Conservation (phyloP, 30 jellyfish, hydroid and myxozoan species). For the Chrysaora quinquecirrha region DNA sequence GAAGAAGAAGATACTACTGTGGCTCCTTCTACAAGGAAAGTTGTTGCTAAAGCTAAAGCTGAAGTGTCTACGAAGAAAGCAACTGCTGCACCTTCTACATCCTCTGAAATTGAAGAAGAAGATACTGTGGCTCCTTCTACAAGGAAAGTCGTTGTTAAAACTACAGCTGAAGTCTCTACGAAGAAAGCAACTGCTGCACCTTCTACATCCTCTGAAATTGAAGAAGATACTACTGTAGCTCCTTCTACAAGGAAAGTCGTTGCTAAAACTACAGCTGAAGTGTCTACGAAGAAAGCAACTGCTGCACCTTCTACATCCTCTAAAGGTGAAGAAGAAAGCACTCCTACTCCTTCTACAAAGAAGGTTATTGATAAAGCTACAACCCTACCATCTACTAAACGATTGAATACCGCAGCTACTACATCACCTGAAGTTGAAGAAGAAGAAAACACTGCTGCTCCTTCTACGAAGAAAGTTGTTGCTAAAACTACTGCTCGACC, state of each 20-base stretch:
- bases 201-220: not conserved
- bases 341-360: not conserved
- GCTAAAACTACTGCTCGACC: not conserved
- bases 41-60: not conserved
- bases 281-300: not conserved
- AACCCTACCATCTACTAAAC: not conserved
- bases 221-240: not conserved
- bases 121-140: not conserved
- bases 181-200: not conserved
- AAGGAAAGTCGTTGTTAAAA: not conserved
- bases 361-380: not conserved
- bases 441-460: not conserved
- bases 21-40: not conserved
- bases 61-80: not conserved
- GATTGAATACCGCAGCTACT: not conserved
- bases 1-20: not conserved
- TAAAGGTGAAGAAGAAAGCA: not conserved
- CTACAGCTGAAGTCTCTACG: not conserved
- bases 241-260: not conserved
- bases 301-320: not conserved
- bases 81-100: not conserved
- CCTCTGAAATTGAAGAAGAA: not conserved
- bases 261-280: not conserved
- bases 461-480: not conserved
- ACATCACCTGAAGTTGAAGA: not conserved